Conservation (phyloP, 2,113 vertebrate genomes). For the Rhagologus leucostigma region DNA sequence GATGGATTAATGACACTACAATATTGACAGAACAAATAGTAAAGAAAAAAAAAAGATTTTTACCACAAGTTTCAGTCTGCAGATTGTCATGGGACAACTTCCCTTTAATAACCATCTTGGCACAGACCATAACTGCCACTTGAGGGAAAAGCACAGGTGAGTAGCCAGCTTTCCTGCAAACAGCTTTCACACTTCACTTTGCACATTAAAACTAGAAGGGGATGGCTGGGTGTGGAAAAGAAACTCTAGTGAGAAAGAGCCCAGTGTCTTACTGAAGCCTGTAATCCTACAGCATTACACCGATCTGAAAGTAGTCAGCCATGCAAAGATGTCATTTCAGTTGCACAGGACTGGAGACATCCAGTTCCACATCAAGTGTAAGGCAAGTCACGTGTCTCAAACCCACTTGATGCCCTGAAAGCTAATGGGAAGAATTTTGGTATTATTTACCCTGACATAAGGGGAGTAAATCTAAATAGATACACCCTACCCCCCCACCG, state of each 20-base stretch:
- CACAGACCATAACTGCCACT: neutral
- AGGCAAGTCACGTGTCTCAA: neutral
- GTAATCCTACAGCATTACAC: neutral
- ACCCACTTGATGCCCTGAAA: neutral
- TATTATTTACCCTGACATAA: neutral
- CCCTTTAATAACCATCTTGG: neutral
- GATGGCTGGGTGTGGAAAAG: neutral
- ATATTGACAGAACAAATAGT: neutral
- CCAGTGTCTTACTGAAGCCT: neutral
- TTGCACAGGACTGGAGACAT: neutral
- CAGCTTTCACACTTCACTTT: neutral
- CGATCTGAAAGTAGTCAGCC: neutral
- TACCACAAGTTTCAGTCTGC: neutral
- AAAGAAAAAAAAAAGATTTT: neutral
- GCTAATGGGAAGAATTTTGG: neutral
- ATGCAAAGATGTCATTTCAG: neutral
- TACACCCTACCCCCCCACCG: neutral
- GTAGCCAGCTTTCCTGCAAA: neutral
- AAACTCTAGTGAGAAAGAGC: neutral
- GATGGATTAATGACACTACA: neutral
- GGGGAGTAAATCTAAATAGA: neutral
- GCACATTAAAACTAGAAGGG: neutral
- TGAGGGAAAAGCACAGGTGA: neutral
- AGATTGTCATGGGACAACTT: conserved; percentile 38
- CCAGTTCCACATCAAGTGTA: neutral